Conservation (phyloP, 2,113 vertebrate species). For the Melanerpes formicivorus region DNA sequence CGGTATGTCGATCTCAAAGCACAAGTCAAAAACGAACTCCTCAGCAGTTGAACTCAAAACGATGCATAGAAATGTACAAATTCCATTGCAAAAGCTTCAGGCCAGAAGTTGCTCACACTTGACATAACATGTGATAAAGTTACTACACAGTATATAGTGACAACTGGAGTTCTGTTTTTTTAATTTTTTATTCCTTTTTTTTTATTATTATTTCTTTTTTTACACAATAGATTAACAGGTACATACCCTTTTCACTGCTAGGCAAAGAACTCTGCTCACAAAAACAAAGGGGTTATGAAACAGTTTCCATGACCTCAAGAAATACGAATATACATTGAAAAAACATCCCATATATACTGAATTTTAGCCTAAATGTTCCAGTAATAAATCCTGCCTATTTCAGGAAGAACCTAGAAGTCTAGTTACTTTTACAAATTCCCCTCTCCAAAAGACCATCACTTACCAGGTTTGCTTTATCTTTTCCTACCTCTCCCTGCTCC, state of each 20-base stretch:
- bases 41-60: conserved; percentile 75
- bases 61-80: conserved; percentile 75
- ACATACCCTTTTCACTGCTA: conserved; percentile 63
- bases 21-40: conserved; percentile 71
- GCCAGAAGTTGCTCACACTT: conserved; percentile 72
- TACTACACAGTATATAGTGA: conserved; percentile 72
- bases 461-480: conserved; percentile 9
- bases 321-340: conserved; percentile 63
- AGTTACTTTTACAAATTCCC: conserved; percentile 25
- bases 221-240: conserved; percentile 63
- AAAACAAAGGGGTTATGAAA: conserved; percentile 65
- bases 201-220: background rate
- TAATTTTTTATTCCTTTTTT: too few species aligned
- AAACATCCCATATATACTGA: conserved; percentile 64
- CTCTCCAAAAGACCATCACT: background rate
- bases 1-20: conserved; percentile 72
- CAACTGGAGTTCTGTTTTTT: conserved; percentile 26
- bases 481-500: conserved; percentile 17
- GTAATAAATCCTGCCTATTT: conserved; percentile 55
- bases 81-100: conserved; percentile 70
- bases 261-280: conserved; percentile 60
- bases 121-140: conserved; percentile 70
- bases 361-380: conserved; percentile 59
- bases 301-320: conserved; percentile 60
- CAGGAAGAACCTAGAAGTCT: conserved; percentile 59